phyloP scores from a whole-genome alignment of 2,113 vertebrate species.

The Cygnus buccinator region DNA sequence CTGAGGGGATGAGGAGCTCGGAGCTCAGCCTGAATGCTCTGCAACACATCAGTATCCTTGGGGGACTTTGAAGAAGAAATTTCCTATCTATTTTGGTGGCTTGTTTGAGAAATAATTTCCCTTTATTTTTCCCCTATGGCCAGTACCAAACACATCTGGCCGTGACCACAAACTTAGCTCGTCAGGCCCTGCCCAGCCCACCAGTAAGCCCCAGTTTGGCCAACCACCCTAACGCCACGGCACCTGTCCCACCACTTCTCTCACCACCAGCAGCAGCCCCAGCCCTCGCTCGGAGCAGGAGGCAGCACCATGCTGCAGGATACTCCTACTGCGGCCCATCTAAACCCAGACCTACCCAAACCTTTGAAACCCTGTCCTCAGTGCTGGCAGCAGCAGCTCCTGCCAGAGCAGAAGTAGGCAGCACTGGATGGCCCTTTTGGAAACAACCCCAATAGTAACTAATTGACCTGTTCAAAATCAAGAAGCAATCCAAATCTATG shows the following conservation, averaged over 20 bases:
- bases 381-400: neutral
- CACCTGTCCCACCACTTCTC: neutral
- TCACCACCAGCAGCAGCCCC: neutral
- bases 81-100: neutral
- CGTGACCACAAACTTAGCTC: neutral
- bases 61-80: neutral
- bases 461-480: neutral
- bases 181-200: neutral
- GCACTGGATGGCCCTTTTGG: neutral
- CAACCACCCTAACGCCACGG: neutral
- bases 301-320: too few species aligned
- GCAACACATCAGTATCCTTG: neutral
- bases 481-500: neutral
- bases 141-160: neutral
- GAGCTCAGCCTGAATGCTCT: neutral
- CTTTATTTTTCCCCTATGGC: neutral
- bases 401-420: neutral
- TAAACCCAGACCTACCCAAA: neutral
- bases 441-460: neutral
- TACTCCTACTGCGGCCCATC: neutral
- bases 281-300: neutral
- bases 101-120: neutral
- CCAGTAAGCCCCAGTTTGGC: neutral
- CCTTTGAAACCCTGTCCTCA: accelerated
- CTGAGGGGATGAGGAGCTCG: too few species aligned